phyloP scores from a whole-genome alignment of 2,113 vertebrate species.

The Puntigrus tetrazona region DNA sequence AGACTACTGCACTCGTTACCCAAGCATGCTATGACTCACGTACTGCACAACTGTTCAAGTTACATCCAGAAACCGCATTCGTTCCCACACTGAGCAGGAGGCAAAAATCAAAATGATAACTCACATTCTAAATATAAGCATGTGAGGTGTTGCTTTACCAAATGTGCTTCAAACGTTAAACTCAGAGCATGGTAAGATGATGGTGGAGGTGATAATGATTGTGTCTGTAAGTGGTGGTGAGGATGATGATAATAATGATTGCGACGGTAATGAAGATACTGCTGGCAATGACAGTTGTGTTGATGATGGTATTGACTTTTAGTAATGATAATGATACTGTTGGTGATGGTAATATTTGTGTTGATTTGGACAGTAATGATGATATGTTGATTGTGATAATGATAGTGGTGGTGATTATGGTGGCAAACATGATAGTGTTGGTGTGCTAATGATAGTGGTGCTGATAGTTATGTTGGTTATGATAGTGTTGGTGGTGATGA shows the following conservation, averaged over 20 bases:
- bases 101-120: background rate
- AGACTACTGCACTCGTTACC: constrained; percentile 51
- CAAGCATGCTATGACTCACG: constrained; percentile 52
- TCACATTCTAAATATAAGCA: constrained; percentile 17
- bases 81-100: background rate
- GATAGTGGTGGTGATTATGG: background rate
- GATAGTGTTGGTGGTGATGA: background rate
- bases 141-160: background rate
- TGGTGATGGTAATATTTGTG: background rate
- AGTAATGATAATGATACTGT: background rate
- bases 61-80: constrained; percentile 37
- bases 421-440: too few relatives aligned
- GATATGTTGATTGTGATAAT: background rate
- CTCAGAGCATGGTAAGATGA: background rate
- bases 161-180: background rate
- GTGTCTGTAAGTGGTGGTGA: background rate
- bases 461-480: background rate
- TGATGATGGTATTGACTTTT: background rate
- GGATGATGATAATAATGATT: too few relatives aligned
- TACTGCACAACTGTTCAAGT: constrained; percentile 48
- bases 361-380: too few relatives aligned
- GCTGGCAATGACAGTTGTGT: background rate
- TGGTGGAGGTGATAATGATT: background rate
- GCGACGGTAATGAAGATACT: background rate
- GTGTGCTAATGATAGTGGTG: background rate